Evolutionary conservation across 1,140 invertebrate genomes (phyloP).

Genomic region (Apocrypta bakeri): DNA sequence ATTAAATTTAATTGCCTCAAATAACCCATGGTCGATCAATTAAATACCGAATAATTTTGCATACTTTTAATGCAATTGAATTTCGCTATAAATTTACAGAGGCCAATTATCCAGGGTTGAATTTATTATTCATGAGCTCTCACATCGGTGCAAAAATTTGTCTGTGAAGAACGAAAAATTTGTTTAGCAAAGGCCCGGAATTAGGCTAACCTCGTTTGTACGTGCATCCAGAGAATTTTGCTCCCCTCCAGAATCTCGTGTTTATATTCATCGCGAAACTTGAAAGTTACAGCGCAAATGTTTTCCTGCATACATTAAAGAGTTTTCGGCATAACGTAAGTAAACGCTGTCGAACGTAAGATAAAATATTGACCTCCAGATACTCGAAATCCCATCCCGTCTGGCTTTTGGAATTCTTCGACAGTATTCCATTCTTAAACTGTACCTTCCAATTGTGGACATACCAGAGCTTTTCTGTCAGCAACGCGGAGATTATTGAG

Average conservation of each 20-base stretch:
- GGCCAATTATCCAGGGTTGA: not conserved
- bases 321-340: too few relatives aligned
- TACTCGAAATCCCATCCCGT: not conserved
- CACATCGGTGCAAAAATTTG: too few relatives aligned
- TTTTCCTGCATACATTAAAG: too few relatives aligned
- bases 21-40: not conserved
- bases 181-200: not conserved
- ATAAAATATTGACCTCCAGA: not conserved
- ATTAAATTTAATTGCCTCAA: not conserved
- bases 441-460: not conserved
- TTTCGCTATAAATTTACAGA: not conserved
- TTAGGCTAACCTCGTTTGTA: not conserved
- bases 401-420: not conserved
- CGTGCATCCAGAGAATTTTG: not conserved
- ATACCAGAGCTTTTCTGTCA: not conserved
- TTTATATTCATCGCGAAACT: not conserved
- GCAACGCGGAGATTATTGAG: not conserved
- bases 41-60: not conserved
- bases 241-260: not conserved
- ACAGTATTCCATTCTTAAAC: not conserved
- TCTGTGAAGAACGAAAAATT: too few relatives aligned
- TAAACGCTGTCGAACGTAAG: too few relatives aligned
- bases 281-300: too few relatives aligned
- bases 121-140: not conserved
- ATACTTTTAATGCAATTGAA: not conserved